These are phyloP conservation scores for Heliocidaris erythrogramma DNA, from an alignment of 35 echinoderm and acorn worm species.

Conservation along the genomic window DNA sequence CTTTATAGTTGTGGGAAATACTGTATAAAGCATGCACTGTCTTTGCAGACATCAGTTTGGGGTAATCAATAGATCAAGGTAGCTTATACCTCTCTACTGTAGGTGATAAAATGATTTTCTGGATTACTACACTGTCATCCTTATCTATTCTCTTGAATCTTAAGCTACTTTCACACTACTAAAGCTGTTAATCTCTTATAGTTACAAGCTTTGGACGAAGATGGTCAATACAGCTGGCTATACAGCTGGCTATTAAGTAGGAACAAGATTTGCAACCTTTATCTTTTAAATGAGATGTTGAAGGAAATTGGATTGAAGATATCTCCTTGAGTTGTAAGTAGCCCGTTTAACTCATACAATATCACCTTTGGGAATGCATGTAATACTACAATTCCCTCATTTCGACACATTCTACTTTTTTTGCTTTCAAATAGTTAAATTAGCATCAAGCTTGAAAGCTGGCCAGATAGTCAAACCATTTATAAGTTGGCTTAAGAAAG, in stretches of 20 bases:
- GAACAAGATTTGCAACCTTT: neutral
- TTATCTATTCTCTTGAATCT: neutral
- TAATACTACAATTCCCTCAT: neutral
- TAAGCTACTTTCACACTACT: neutral
- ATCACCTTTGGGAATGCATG: conserved; percentile 1
- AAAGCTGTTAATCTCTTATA: neutral
- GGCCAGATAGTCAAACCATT: neutral
- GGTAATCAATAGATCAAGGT: neutral
- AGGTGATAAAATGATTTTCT: neutral
- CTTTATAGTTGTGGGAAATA: no score
- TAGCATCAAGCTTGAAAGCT: neutral
- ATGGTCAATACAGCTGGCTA: neutral
- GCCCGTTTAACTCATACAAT: neutral
- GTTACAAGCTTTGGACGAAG: neutral
- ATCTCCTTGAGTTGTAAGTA: neutral
- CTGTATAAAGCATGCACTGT: neutral
- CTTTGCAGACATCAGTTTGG: neutral
- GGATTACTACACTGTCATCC: neutral
- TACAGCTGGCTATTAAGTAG: neutral
- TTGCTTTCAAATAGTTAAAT: neutral
- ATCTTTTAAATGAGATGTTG: neutral
- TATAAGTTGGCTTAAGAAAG: neutral
- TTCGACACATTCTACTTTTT: neutral
- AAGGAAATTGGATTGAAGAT: neutral
- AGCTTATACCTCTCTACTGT: neutral